Percentiles rank a stretch among this genome's conserved stretches.
Evolutionary conservation across 2,797 vertebrate genomes (phyloP).

Genomic region (Carapus acus): DNA sequence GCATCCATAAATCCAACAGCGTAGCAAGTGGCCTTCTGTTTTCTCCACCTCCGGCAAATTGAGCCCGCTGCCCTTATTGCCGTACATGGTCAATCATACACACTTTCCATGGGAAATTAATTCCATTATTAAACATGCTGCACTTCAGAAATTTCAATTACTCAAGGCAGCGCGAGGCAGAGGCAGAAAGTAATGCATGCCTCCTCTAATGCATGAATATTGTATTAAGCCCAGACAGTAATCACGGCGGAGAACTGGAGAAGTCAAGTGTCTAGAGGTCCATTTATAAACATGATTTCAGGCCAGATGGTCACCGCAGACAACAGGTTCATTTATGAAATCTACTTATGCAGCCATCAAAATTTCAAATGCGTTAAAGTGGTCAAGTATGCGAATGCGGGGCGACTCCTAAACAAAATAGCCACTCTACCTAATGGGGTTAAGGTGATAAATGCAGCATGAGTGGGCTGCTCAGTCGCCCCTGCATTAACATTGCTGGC

Average conservation of each 20-base stretch:
- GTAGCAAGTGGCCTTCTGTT: slow-evolving; percentile 43
- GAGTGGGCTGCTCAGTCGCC: slow-evolving; percentile 25
- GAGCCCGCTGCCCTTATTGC: slow-evolving; percentile 37
- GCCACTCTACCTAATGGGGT: slow-evolving; percentile 51
- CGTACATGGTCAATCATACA: slow-evolving; percentile 70
- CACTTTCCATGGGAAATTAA: slow-evolving; percentile 78
- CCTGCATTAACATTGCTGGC: slow-evolving; percentile 50
- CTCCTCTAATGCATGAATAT: slow-evolving; percentile 71
- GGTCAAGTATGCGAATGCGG: slow-evolving; percentile 45
- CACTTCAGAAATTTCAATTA: slow-evolving; percentile 81
- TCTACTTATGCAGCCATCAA: slow-evolving; percentile 62
- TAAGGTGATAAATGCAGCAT: slow-evolving; percentile 39
- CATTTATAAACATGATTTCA: slow-evolving; percentile 68
- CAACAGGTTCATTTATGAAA: slow-evolving; percentile 64
- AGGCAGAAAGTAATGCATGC: slow-evolving; percentile 58
- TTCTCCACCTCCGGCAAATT: slow-evolving; percentile 39
- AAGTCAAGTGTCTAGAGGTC: slow-evolving; percentile 66
- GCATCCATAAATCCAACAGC: slow-evolving; percentile 43
- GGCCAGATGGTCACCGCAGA: slow-evolving; percentile 67
- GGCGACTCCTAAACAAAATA: slow-evolving; percentile 45
- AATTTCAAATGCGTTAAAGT: slow-evolving; percentile 50
- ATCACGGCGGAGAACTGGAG: slow-evolving; percentile 60
- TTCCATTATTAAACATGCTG: slow-evolving; percentile 79
- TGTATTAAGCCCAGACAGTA: slow-evolving; percentile 68
- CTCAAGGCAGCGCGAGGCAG: slow-evolving; percentile 58